These are phyloP conservation scores for Mechanitis messenoides DNA, from an alignment of 2,888 invertebrate species.

Conservation along the genomic window DNA sequence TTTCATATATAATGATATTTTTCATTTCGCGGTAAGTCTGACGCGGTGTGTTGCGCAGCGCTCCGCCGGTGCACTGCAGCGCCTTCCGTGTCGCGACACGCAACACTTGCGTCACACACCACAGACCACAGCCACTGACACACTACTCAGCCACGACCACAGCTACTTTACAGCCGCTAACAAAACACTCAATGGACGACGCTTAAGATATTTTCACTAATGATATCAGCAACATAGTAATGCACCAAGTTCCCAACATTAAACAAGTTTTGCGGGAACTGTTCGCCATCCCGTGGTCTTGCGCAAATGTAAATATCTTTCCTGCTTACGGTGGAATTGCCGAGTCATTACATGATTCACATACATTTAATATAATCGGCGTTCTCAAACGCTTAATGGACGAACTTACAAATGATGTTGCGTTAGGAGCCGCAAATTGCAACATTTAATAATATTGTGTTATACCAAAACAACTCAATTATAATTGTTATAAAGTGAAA, in stretches of 20 bases:
- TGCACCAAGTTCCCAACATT: conserved; percentile 39
- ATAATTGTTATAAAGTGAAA: too few relatives aligned
- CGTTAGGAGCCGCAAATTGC: background rate
- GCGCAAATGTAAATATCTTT: conserved; percentile 66
- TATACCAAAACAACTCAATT: too few relatives aligned
- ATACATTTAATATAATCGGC: conserved; percentile 8
- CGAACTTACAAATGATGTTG: background rate
- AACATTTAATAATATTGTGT: background rate
- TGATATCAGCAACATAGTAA: background rate
- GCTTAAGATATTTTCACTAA: background rate
- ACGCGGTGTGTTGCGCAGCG: conserved; percentile 40
- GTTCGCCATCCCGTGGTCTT: conserved; percentile 59
- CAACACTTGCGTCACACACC: conserved; percentile 23
- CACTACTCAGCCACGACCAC: background rate
- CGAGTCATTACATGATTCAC: conserved; percentile 21
- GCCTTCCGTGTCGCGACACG: conserved; percentile 64
- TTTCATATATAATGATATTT: conserved; percentile 8
- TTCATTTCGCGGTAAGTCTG: conserved; percentile 22
- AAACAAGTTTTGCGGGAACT: conserved; percentile 64
- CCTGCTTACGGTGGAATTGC: conserved; percentile 39
- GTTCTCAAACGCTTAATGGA: conserved; percentile 7
- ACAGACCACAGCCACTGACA: conserved; percentile 9
- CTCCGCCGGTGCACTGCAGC: conserved; percentile 69
- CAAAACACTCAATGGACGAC: background rate
- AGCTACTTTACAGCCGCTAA: background rate